A percentile compares a stretch with the other conserved stretches of the same genome.
phyloP scores from a whole-genome alignment of 2,797 vertebrate genomes.

The Netta rufina region DNA sequence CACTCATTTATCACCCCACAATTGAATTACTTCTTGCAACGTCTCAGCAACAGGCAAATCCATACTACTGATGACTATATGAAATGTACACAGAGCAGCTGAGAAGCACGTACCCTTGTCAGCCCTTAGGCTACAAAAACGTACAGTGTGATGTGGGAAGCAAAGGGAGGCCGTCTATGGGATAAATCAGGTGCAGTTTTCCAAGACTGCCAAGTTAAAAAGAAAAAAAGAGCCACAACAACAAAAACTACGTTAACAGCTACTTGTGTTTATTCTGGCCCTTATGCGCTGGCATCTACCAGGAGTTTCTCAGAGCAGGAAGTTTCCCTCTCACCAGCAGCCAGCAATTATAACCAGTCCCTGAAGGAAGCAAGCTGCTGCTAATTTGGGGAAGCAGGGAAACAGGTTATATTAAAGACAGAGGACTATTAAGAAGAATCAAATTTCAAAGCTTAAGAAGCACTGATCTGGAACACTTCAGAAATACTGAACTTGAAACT shows the following conservation, averaged over 20 bases:
- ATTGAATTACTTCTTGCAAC: neutral
- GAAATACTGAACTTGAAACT: neutral
- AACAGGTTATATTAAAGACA: neutral
- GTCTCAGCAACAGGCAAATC: neutral
- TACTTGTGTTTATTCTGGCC: neutral
- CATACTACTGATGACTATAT: accelerated
- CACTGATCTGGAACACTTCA: neutral
- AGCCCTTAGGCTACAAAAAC: neutral
- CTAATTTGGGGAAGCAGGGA: neutral
- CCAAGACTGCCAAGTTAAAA: neutral
- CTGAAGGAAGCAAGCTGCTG: constrained; percentile 9
- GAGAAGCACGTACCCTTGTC: neutral
- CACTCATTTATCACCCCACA: neutral
- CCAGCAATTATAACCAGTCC: neutral
- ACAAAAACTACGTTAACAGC: neutral
- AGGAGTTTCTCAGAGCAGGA: neutral
- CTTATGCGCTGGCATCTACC: neutral
- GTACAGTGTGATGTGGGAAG: accelerated
- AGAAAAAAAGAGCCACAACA: neutral
- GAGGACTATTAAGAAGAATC: neutral
- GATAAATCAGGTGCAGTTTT: neutral
- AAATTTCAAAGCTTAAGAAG: neutral
- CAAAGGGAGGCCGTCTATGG: neutral
- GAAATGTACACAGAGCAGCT: neutral
- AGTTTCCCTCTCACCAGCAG: neutral